Evolutionary conservation across 2,113 vertebrate species (phyloP).

Genomic region (Cacatua alba): DNA sequence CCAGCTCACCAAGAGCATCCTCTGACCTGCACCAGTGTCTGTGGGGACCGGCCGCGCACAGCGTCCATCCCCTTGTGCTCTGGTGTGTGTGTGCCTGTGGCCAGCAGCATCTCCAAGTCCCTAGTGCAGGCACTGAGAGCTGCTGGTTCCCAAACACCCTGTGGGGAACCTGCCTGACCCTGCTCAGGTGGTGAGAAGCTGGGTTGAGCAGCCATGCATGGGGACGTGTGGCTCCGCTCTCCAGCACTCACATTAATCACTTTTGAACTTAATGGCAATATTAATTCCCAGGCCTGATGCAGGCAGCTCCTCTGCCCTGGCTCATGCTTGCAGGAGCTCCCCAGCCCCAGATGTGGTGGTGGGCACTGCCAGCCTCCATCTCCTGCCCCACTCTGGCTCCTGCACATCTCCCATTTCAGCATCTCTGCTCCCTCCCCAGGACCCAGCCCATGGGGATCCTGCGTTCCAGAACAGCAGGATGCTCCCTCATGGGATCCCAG

Average conservation of each 20-base stretch:
- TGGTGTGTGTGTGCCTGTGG: not conserved
- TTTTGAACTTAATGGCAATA: not conserved
- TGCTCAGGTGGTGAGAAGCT: fast-evolving
- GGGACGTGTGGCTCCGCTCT: fast-evolving
- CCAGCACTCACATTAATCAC: no score
- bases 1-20: fast-evolving
- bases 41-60: fast-evolving
- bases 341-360: fast-evolving
- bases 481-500: not conserved
- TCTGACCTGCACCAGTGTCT: not conserved
- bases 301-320: not conserved
- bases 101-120: not conserved
- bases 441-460: fast-evolving
- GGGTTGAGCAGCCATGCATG: not conserved
- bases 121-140: fast-evolving
- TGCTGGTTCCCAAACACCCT: fast-evolving
- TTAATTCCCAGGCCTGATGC: no score
- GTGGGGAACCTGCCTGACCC: not conserved
- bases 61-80: fast-evolving
- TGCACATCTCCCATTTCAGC: not conserved
- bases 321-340: fast-evolving
- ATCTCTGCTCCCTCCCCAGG: not conserved
- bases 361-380: fast-evolving
- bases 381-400: fast-evolving
- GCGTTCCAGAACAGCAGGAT: fast-evolving